Percentiles rank a stretch among this genome's conserved stretches.
These are phyloP conservation scores for Leptestheria dahalacensis DNA, from an alignment of 1,140 invertebrate genomes.

Conservation along the genomic window DNA sequence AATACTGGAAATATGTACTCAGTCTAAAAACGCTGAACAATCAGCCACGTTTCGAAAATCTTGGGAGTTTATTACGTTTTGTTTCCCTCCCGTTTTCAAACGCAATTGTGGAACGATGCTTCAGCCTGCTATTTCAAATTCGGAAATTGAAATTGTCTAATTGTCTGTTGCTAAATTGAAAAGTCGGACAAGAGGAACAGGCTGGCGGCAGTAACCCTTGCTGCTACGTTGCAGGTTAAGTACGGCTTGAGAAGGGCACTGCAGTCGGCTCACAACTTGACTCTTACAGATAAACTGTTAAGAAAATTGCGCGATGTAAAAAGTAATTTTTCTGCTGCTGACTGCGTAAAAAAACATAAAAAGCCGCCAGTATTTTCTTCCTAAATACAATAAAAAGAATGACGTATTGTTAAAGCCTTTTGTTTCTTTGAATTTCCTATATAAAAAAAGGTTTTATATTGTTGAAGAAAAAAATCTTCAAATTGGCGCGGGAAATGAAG, in stretches of 20 bases:
- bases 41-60: neutral
- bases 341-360: too few species aligned
- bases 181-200: conserved; percentile 4
- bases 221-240: neutral
- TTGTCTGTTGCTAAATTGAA: neutral
- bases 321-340: neutral
- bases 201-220: neutral
- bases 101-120: neutral
- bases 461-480: neutral
- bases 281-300: neutral
- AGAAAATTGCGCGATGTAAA: neutral
- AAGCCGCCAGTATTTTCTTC: too few species aligned
- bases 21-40: neutral
- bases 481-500: neutral
- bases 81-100: conserved; percentile 2
- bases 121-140: too few species aligned
- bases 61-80: neutral
- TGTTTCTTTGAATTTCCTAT: neutral
- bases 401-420: too few species aligned
- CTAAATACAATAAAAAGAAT: too few species aligned
- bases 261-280: neutral
- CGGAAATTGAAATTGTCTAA: too few species aligned
- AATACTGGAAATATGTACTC: too few species aligned
- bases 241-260: neutral
- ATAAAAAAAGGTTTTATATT: neutral